Evolutionary conservation across 2,888 invertebrate species (phyloP).

Genomic region (Cryptus viduatorius): DNA sequence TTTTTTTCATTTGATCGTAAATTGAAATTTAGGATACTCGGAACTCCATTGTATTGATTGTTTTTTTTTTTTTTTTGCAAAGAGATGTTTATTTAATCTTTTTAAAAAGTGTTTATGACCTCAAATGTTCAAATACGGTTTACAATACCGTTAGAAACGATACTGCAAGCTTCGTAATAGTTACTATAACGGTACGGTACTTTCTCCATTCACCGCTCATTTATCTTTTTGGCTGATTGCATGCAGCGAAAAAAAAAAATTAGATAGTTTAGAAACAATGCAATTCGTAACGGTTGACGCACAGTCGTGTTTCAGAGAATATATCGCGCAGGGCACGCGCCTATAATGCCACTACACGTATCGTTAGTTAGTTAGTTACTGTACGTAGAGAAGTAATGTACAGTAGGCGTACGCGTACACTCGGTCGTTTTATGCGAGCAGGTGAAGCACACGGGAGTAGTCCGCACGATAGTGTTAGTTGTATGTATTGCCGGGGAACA

Average conservation of each 20-base stretch:
- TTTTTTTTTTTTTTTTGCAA: background rate
- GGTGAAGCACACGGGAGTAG: slow-evolving; percentile 72
- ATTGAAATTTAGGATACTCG: too few relatives aligned
- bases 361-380: slow-evolving; percentile 21
- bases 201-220: slow-evolving; percentile 60
- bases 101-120: too few relatives aligned
- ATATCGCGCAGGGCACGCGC: slow-evolving; percentile 55
- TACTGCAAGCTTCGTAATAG: background rate
- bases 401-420: slow-evolving; percentile 55
- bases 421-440: slow-evolving; percentile 76
- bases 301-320: slow-evolving; percentile 29
- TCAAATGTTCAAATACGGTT: background rate
- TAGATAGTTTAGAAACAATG: slow-evolving; percentile 38
- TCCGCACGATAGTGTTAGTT: slow-evolving; percentile 76
- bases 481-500: slow-evolving; percentile 82
- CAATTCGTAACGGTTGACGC: slow-evolving; percentile 55
- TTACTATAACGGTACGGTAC: slow-evolving; percentile 58
- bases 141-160: background rate
- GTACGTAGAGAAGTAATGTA: background rate
- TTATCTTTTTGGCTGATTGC: slow-evolving; percentile 30
- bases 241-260: slow-evolving; percentile 45
- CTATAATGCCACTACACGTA: slow-evolving; percentile 10
- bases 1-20: too few relatives aligned
- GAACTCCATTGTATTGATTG: background rate
- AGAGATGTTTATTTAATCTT: background rate